These are phyloP conservation scores for Julus scanicus DNA, from an alignment of 2,888 invertebrate genomes.

Conservation along the genomic window DNA sequence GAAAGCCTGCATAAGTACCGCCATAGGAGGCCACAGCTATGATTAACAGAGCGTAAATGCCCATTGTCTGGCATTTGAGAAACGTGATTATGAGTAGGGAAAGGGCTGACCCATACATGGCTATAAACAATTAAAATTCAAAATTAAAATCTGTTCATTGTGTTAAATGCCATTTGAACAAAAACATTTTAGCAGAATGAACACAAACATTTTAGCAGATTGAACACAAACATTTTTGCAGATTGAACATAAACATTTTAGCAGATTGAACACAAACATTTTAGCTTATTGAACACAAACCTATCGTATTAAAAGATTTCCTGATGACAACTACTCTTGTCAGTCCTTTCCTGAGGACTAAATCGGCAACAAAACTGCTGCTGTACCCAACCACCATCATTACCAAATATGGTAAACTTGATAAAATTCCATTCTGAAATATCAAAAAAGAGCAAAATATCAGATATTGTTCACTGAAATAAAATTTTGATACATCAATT, in stretches of 20 bases:
- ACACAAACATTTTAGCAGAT: not conserved
- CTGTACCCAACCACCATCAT: conserved; percentile 51
- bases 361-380: conserved; percentile 51
- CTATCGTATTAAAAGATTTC: conserved; percentile 51
- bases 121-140: conserved; percentile 27
- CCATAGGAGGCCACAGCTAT: conserved; percentile 60
- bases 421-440: conserved; percentile 56
- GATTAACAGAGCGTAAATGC: conserved; percentile 54
- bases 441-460: not conserved
- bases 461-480: not conserved
- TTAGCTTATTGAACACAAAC: conserved; percentile 37
- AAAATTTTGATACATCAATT: too few relatives aligned
- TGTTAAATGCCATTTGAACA: not conserved
- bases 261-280: not conserved
- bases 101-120: conserved; percentile 48
- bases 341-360: conserved; percentile 45
- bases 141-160: not conserved
- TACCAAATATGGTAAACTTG: conserved; percentile 54
- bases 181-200: not conserved
- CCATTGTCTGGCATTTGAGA: conserved; percentile 53
- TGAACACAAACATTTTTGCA: not conserved
- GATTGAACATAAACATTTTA: not conserved
- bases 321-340: conserved; percentile 49
- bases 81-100: conserved; percentile 52
- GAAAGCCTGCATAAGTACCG: conserved; percentile 60